Evolutionary conservation across 2,888 invertebrate species (phyloP), one percentile per base, ranked within the genome.

Genomic region (Eumacrocentrus americanus): DNA sequence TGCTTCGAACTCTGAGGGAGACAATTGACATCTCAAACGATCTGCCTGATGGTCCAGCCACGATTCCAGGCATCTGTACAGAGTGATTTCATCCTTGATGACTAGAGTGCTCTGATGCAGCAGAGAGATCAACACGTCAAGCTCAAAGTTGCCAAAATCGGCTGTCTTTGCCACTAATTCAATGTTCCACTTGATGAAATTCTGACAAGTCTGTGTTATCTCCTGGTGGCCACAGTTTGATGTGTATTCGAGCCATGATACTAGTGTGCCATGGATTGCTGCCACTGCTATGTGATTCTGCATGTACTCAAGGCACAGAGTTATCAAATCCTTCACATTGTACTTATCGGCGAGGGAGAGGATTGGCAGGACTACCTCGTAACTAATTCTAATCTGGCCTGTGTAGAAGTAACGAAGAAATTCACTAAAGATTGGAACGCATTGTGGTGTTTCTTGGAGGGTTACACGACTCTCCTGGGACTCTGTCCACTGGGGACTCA

Each of bases 321-420:
- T 83, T 65, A 92, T 91, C 72, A 97, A 84, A 81, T 96, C 94
- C 85, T 89, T 91, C 11, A 97, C 93, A 83, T 95, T 94, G 81
- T 97, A 97, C 82, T 97, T 97, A 81, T 97, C 97, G 38, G 95
- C 95, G 58, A 97, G 83, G 7, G 91, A 91, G 54, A 97, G 84
- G 68, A 96, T 88, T 4, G 95, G 93, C 82, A 96, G 87, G 50
- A 94, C 95, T 63, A 91, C 90, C 55, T 87, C 86, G 68, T 94
- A 88, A 4, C 91, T 92, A 73, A 97, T 91, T 72, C 88, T 86
- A 69, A 97, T 91, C 81, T 91, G 90, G 38, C 96, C 97, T 0
- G 94, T 94, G 82, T 97, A 97, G 77, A 97, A 87, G 77, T 91
- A 92, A 81, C 92, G 91, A 20, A 97, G 83, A 81, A 97, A 96